Percentiles rank a stretch among this genome's conserved stretches.
Conservation (phyloP, 2,113 vertebrate species). For the Ivindomyrus marchei region DNA sequence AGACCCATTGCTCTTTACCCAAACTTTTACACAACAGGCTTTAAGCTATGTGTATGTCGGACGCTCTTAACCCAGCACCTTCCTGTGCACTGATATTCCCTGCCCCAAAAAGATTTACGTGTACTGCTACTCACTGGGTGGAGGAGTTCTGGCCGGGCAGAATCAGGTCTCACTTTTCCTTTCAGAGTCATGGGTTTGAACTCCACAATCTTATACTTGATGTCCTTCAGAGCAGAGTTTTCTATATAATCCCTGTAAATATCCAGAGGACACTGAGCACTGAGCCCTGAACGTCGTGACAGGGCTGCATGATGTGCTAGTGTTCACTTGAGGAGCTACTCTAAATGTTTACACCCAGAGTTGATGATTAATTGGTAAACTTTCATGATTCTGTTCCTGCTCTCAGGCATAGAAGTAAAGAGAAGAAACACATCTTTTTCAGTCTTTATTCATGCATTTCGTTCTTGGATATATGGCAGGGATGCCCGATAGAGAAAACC, state of each 20-base stretch:
- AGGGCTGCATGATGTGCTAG: background rate
- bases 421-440: background rate
- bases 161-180: slow-evolving; percentile 86
- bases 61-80: background rate
- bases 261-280: background rate
- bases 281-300: background rate
- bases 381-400: background rate
- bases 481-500: background rate
- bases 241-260: slow-evolving; percentile 80
- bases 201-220: slow-evolving; percentile 82
- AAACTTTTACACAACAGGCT: background rate
- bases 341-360: background rate
- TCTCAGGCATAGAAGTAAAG: background rate
- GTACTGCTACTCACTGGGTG: slow-evolving; percentile 77
- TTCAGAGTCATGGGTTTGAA: slow-evolving; percentile 86
- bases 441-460: background rate
- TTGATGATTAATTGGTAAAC: background rate
- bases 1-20: background rate
- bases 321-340: background rate
- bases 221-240: slow-evolving; percentile 76
- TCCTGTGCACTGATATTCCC: background rate
- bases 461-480: background rate
- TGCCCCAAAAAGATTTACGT: background rate
- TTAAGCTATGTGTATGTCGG: background rate
- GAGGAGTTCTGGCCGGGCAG: slow-evolving; percentile 82